Percentiles rank a stretch among this genome's conserved stretches.
Conservation (phyloP, 2,888 invertebrate genomes). For the Leptinotarsa rubiginosa region DNA sequence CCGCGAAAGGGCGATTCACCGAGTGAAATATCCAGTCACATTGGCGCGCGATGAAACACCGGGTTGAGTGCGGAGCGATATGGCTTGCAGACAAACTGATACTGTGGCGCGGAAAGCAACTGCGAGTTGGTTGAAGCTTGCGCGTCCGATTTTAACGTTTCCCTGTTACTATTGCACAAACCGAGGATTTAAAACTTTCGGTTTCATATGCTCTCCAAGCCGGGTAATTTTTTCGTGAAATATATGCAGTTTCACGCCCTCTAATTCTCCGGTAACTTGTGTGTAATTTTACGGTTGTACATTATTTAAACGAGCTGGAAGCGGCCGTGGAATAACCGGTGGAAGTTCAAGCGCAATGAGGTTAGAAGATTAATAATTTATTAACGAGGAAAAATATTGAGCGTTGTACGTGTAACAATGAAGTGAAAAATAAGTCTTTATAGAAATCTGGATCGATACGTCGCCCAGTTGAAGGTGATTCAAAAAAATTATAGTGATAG, state of each 20-base stretch:
- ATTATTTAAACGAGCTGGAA: slow-evolving; percentile 19
- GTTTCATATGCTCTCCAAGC: slow-evolving; percentile 28
- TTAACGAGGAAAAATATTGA: slow-evolving; percentile 9
- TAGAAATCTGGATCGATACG: background rate
- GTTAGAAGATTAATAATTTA: slow-evolving; percentile 15
- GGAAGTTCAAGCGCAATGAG: slow-evolving; percentile 11
- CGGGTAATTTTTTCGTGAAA: slow-evolving; percentile 34
- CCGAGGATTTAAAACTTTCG: slow-evolving; percentile 15
- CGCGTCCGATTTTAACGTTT: slow-evolving; percentile 45
- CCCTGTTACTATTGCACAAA: slow-evolving; percentile 8
- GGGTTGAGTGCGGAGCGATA: background rate
- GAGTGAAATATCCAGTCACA: slow-evolving; percentile 14
- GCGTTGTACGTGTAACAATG: background rate
- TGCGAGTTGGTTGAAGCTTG: slow-evolving; percentile 51
- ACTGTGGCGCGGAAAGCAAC: slow-evolving; percentile 52
- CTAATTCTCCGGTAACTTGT: slow-evolving; percentile 20
- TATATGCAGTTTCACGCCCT: slow-evolving; percentile 34
- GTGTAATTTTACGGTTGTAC: slow-evolving; percentile 18
- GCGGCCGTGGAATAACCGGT: background rate
- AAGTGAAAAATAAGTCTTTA: background rate
- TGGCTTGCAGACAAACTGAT: slow-evolving; percentile 58
- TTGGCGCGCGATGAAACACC: slow-evolving; percentile 17
- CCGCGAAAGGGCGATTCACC: slow-evolving; percentile 4
- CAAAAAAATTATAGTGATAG: background rate
- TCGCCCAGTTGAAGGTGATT: background rate